A percentile compares a stretch with the other conserved stretches of the same genome.
Evolutionary conservation across 2,888 invertebrate species (phyloP).

Genomic region (Syritta pipiens): DNA sequence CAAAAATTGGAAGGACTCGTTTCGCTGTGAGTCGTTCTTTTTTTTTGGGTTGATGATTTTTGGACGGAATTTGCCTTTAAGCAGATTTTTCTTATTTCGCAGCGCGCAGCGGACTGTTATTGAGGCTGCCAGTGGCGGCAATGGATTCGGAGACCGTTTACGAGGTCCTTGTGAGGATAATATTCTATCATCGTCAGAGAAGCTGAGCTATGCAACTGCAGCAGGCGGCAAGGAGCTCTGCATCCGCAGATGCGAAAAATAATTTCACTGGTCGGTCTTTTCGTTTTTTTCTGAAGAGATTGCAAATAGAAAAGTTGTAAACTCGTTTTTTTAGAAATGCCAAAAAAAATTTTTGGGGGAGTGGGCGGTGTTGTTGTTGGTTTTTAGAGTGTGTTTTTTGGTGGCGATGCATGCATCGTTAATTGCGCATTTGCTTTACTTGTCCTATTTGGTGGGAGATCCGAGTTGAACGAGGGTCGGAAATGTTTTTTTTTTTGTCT

Average conservation of each 20-base stretch:
- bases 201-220: slow-evolving; percentile 51
- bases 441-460: slow-evolving; percentile 61
- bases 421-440: slow-evolving; percentile 68
- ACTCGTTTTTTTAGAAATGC: slow-evolving; percentile 33
- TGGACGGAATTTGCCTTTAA: slow-evolving; percentile 66
- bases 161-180: slow-evolving; percentile 69
- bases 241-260: slow-evolving; percentile 34
- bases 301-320: slow-evolving; percentile 67
- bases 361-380: neutral
- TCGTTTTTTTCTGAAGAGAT: slow-evolving; percentile 34
- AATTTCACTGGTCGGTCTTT: slow-evolving; percentile 34
- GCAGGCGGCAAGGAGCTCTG: slow-evolving; percentile 25
- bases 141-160: slow-evolving; percentile 49
- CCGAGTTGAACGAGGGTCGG: slow-evolving; percentile 34
- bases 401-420: slow-evolving; percentile 57
- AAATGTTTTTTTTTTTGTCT: slow-evolving; percentile 6
- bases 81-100: slow-evolving; percentile 66
- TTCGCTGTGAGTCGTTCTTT: slow-evolving; percentile 3
- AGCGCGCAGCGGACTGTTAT: slow-evolving; percentile 22
- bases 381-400: slow-evolving; percentile 10
- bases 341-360: slow-evolving; percentile 27
- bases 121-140: slow-evolving; percentile 60
- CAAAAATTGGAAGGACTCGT: slow-evolving; percentile 62
- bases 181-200: slow-evolving; percentile 62
- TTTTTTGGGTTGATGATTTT: slow-evolving; percentile 49